These are phyloP conservation scores for Parthenolecanium corni DNA, from an alignment of 2,888 invertebrate species.

Conservation along the genomic window DNA sequence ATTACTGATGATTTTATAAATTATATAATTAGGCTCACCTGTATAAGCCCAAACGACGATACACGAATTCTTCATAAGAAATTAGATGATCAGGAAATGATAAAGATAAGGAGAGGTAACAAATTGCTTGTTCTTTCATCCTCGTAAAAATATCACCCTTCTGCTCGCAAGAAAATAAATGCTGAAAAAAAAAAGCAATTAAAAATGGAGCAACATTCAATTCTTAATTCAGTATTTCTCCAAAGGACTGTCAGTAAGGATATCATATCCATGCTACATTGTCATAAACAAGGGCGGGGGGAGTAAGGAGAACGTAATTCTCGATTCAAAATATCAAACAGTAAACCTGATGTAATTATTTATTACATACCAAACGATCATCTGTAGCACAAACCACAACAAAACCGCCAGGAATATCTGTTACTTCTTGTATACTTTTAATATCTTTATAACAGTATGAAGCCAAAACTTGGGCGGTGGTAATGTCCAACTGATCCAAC, in stretches of 20 bases:
- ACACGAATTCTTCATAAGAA: constrained; percentile 72
- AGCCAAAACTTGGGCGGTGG: constrained; percentile 67
- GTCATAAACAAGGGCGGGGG: too few species aligned
- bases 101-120: constrained; percentile 69
- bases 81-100: constrained; percentile 73
- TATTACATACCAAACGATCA: constrained; percentile 56
- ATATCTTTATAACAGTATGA: constrained; percentile 79
- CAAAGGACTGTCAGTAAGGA: too few species aligned
- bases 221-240: too few species aligned
- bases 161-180: constrained; percentile 76
- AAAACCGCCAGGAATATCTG: constrained; percentile 86
- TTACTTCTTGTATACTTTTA: constrained; percentile 64
- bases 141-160: constrained; percentile 77
- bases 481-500: constrained; percentile 81
- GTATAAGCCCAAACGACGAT: constrained; percentile 81
- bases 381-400: constrained; percentile 84
- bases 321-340: too few species aligned
- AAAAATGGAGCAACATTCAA: too few species aligned
- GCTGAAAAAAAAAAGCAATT: constrained; percentile 41
- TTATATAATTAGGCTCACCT: constrained; percentile 45
- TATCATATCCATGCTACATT: too few species aligned
- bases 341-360: too few species aligned
- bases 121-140: constrained; percentile 68
- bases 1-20: too few species aligned
- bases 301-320: too few species aligned